Conservation (phyloP, 2,888 invertebrate genomes). For the Polietes domitor region DNA sequence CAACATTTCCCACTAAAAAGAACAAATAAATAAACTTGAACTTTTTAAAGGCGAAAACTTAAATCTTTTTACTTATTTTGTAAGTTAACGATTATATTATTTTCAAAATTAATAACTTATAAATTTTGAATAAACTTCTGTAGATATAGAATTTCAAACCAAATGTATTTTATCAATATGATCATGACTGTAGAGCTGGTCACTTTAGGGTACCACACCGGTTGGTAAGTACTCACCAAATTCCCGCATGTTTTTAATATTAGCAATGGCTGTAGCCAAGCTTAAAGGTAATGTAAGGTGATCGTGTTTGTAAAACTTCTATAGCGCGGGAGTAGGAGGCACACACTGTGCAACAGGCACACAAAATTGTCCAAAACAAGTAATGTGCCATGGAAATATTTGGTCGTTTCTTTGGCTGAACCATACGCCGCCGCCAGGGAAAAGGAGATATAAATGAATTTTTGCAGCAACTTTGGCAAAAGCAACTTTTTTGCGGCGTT, state of each 20-base stretch:
- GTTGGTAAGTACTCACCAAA: neutral
- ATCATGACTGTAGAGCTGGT: no score
- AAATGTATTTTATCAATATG: no score
- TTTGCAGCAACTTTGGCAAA: conserved; percentile 47
- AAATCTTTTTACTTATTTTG: no score
- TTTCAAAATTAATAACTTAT: no score
- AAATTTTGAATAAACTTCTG: no score
- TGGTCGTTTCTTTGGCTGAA: neutral
- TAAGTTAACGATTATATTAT: no score
- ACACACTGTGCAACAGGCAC: conserved; percentile 12
- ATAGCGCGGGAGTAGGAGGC: conserved; percentile 57
- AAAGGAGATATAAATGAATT: conserved; percentile 48
- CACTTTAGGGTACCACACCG: neutral
- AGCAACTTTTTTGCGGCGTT: conserved; percentile 43
- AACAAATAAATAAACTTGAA: no score
- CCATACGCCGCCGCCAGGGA: neutral
- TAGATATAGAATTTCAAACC: no score
- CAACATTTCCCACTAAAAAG: no score
- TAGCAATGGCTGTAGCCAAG: neutral
- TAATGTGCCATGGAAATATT: conserved; percentile 29
- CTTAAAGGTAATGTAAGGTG: conserved; percentile 38
- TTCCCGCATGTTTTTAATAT: neutral
- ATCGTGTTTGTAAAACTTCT: conserved; percentile 53
- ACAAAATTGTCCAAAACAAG: conserved; percentile 7
- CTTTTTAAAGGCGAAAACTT: no score